These are phyloP conservation scores for Oithona nana DNA, from an alignment of 2,888 invertebrate species.

Conservation along the genomic window DNA sequence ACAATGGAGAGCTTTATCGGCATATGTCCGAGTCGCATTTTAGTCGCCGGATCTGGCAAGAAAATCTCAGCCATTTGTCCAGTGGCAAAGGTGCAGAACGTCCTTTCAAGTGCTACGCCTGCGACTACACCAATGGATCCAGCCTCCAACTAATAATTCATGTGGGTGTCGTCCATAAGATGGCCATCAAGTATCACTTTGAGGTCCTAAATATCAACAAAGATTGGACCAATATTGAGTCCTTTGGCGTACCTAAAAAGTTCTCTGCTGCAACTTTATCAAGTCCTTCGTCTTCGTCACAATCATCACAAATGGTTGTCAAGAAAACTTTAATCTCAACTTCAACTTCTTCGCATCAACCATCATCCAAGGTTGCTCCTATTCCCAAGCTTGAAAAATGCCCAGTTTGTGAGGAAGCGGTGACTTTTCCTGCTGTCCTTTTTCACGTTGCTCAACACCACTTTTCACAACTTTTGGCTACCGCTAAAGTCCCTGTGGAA, in stretches of 20 bases:
- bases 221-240: not conserved
- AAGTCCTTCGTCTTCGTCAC: not conserved
- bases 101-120: not conserved
- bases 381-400: not conserved
- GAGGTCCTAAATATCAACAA: not conserved
- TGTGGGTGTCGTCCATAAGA: conserved; percentile 5
- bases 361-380: too few species aligned
- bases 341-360: not conserved
- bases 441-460: conserved; percentile 14
- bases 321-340: not conserved
- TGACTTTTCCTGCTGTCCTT: not conserved
- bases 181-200: conserved; percentile 2
- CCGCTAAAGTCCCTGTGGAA: conserved; percentile 1
- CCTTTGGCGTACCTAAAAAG: not conserved
- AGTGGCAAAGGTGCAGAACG: not conserved
- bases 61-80: not conserved
- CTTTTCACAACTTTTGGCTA: not conserved
- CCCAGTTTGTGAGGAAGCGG: conserved; percentile 8
- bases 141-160: conserved; percentile 2
- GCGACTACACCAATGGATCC: not conserved
- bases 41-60: not conserved
- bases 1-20: not conserved
- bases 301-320: not conserved
- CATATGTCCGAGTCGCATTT: conserved; percentile 15
- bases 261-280: not conserved